Percentiles rank a stretch among this genome's conserved stretches.
phyloP scores from a whole-genome alignment of 2,888 invertebrate species.

The Neelides folsomi region DNA sequence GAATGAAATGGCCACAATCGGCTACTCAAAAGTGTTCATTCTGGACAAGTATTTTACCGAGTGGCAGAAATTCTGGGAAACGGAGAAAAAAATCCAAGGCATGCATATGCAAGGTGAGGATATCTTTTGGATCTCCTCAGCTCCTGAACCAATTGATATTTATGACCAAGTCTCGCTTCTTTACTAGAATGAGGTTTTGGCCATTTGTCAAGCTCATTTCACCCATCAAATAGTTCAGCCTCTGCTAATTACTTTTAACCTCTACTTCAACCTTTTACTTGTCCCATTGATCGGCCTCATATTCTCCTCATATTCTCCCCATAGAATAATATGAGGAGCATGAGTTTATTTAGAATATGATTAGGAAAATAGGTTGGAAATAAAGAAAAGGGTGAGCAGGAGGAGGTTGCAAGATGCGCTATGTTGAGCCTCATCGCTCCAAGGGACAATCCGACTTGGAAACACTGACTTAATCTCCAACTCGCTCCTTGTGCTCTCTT shows the following conservation, averaged over 20 bases:
- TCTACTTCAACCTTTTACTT: no score
- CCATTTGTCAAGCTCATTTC: constrained; percentile 5
- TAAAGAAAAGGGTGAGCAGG: neutral
- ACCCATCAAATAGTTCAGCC: no score
- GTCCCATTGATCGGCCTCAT: no score
- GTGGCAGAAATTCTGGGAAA: constrained; percentile 92
- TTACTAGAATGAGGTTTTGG: constrained; percentile 9
- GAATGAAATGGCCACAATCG: constrained; percentile 75
- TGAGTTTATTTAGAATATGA: neutral
- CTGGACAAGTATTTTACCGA: constrained; percentile 95
- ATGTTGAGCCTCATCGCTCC: neutral
- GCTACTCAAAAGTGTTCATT: constrained; percentile 92
- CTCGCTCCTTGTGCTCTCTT: constrained; percentile 11
- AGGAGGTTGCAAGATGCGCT: neutral
- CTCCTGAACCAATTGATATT: constrained; percentile 4
- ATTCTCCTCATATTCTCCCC: no score
- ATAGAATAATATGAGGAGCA: no score
- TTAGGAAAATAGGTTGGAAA: neutral
- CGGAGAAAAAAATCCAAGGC: constrained; percentile 92
- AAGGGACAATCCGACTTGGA: neutral
- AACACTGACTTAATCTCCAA: neutral
- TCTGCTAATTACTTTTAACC: no score
- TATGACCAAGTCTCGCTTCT: constrained; percentile 12
- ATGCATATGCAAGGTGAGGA: constrained; percentile 37
- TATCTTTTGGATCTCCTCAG: neutral